These are phyloP conservation scores for Sphaeramia orbicularis DNA, from an alignment of 2,797 vertebrate genomes.

Conservation along the genomic window DNA sequence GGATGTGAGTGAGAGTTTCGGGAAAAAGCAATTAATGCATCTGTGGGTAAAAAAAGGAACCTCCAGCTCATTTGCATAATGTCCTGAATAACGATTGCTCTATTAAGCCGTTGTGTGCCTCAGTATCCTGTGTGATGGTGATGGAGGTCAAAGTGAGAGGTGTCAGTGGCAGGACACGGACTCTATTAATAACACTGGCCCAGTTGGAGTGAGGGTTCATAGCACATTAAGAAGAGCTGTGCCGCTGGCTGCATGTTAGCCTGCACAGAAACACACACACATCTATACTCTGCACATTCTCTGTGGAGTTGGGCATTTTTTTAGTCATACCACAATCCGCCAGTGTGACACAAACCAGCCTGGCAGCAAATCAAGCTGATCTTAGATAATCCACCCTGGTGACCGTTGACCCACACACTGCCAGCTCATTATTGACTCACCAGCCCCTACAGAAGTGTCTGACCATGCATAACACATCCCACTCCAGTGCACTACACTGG, in stretches of 20 bases:
- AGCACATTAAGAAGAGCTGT: slow-evolving; percentile 38
- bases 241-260: slow-evolving; percentile 17
- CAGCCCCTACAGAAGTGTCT: slow-evolving; percentile 62
- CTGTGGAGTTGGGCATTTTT: slow-evolving; percentile 9
- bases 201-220: slow-evolving; percentile 62
- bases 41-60: background rate
- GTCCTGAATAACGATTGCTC: slow-evolving; percentile 19
- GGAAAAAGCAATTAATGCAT: slow-evolving; percentile 1
- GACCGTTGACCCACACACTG: slow-evolving; percentile 42
- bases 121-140: slow-evolving; percentile 15
- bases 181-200: slow-evolving; percentile 73
- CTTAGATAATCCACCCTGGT: slow-evolving; percentile 64
- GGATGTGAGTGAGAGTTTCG: background rate
- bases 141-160: slow-evolving; percentile 56
- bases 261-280: background rate
- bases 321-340: slow-evolving; percentile 32
- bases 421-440: slow-evolving; percentile 70
- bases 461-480: slow-evolving; percentile 59
- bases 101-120: slow-evolving; percentile 12
- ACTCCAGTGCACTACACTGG: slow-evolving; percentile 39
- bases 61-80: slow-evolving; percentile 17
- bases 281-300: background rate
- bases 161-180: slow-evolving; percentile 62
- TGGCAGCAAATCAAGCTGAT: slow-evolving; percentile 56
- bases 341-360: slow-evolving; percentile 42